phyloP scores from a whole-genome alignment of 2,888 invertebrate species.

The Celastrina argiolus region DNA sequence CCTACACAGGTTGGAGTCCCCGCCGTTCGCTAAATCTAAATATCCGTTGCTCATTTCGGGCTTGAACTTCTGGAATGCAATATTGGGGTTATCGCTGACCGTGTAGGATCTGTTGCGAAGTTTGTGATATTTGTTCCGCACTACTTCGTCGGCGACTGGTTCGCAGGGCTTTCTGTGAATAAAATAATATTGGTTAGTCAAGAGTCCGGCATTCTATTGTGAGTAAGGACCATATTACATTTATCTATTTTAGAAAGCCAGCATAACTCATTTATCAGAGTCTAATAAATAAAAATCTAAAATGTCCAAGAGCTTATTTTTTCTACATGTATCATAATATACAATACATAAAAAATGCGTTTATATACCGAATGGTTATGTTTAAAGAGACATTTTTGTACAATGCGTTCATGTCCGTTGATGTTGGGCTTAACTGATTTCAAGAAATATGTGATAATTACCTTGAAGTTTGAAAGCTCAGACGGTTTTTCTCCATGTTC shows the following conservation, averaged over 20 bases:
- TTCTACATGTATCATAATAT: too few species aligned
- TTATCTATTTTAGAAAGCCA: too few species aligned
- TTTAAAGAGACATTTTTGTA: not conserved
- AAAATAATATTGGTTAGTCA: not conserved
- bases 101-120: slow-evolving; percentile 74
- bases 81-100: slow-evolving; percentile 63
- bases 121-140: slow-evolving; percentile 61
- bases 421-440: not conserved
- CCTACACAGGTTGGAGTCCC: slow-evolving; percentile 73
- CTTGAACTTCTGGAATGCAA: slow-evolving; percentile 62
- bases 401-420: not conserved
- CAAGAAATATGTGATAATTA: slow-evolving; percentile 50
- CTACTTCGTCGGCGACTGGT: slow-evolving; percentile 56
- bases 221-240: too few species aligned
- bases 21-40: slow-evolving; percentile 79
- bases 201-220: not conserved
- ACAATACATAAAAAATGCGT: too few species aligned
- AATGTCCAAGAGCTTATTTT: too few species aligned
- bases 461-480: slow-evolving; percentile 90
- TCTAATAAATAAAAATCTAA: too few species aligned
- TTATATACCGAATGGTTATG: too few species aligned
- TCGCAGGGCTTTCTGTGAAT: slow-evolving; percentile 78
- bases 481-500: slow-evolving; percentile 93
- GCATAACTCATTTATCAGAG: too few species aligned
- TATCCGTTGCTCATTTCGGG: slow-evolving; percentile 75